phyloP scores from a whole-genome alignment of 2,797 vertebrate genomes.

The Pygocentrus nattereri region DNA sequence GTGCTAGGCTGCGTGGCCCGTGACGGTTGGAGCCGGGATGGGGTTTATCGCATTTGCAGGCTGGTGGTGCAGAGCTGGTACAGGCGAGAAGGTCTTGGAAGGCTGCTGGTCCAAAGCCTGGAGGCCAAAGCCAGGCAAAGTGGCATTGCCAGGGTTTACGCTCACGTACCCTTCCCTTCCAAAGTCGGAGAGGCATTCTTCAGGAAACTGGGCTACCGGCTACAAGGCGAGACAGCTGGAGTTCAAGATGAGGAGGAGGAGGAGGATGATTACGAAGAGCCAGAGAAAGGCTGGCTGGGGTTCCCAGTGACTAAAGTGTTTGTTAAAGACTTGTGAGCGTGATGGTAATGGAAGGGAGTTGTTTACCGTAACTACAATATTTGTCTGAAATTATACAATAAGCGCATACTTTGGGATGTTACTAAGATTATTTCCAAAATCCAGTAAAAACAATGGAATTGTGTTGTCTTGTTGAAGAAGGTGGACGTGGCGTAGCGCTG shows the following conservation, averaged over 20 bases:
- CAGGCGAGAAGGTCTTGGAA: conserved; percentile 84
- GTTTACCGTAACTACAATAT: conserved; percentile 1
- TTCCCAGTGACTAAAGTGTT: conserved; percentile 85
- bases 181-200: conserved; percentile 83
- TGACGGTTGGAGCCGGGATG: conserved; percentile 68
- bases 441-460: background rate
- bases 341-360: conserved; percentile 16
- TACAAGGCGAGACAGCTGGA: conserved; percentile 70
- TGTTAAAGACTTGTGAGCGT: conserved; percentile 83
- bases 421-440: conserved; percentile 1
- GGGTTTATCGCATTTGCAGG: conserved; percentile 75
- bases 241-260: conserved; percentile 64
- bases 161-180: conserved; percentile 83
- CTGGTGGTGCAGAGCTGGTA: conserved; percentile 88
- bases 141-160: conserved; percentile 76
- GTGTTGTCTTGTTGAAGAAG: background rate
- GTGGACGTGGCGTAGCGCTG: background rate
- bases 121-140: conserved; percentile 78
- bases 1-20: conserved; percentile 84
- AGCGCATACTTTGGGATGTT: background rate
- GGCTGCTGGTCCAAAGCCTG: conserved; percentile 81
- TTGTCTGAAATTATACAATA: conserved; percentile 28
- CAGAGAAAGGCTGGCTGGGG: conserved; percentile 83
- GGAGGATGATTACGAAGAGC: conserved; percentile 65
- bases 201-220: conserved; percentile 83